These are phyloP conservation scores for Pseudoips prasinana DNA, from an alignment of 2,888 invertebrate species.

Conservation along the genomic window DNA sequence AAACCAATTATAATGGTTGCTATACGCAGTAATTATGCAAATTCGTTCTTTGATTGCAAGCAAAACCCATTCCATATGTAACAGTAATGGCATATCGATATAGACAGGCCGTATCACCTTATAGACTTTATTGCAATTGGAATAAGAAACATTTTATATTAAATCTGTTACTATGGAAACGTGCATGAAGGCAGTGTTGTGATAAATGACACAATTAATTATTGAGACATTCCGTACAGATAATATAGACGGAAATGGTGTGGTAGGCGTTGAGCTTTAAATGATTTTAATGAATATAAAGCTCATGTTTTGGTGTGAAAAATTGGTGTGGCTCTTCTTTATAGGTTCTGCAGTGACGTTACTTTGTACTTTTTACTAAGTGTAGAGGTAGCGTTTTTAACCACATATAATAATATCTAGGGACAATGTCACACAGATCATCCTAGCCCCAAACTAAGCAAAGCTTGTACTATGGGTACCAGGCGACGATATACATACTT, in stretches of 20 bases:
- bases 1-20: slow-evolving; percentile 51
- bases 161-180: not conserved
- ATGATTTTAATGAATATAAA: slow-evolving; percentile 26
- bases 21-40: slow-evolving; percentile 57
- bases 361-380: too few relatives aligned
- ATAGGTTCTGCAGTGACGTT: too few relatives aligned
- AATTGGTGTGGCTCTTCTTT: slow-evolving; percentile 10
- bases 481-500: too few relatives aligned
- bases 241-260: slow-evolving; percentile 17
- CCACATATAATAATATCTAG: too few relatives aligned
- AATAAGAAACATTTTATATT: not conserved
- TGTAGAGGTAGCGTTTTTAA: too few relatives aligned
- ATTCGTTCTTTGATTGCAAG: slow-evolving; percentile 57
- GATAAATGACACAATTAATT: slow-evolving; percentile 49
- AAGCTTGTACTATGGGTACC: too few relatives aligned
- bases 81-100: too few relatives aligned
- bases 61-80: slow-evolving; percentile 48
- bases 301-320: slow-evolving; percentile 7
- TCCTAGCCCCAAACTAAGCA: too few relatives aligned
- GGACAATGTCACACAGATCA: too few relatives aligned
- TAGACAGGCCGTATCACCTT: too few relatives aligned
- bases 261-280: slow-evolving; percentile 21
- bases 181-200: slow-evolving; percentile 16
- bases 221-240: slow-evolving; percentile 31
- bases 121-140: too few relatives aligned